Evolutionary conservation across 1,140 invertebrate species (phyloP).

Genomic region (Coptotermes formosanus): DNA sequence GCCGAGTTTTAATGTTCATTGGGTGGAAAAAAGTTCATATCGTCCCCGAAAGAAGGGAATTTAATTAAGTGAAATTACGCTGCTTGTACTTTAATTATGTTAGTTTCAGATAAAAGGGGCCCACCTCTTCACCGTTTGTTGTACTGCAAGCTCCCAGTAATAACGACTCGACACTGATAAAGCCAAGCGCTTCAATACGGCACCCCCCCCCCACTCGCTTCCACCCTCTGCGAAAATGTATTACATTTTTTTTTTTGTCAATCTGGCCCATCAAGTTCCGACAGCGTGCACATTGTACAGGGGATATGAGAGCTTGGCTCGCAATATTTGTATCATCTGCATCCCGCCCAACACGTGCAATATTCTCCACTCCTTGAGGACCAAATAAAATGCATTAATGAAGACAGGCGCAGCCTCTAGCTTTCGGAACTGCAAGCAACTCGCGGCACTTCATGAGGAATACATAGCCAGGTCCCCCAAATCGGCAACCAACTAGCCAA

Average conservation of each 20-base stretch:
- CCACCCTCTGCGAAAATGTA: constrained; percentile 31
- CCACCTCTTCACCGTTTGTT: constrained; percentile 35
- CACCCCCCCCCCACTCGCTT: constrained; percentile 8
- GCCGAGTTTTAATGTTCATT: constrained; percentile 52
- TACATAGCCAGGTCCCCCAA: too few species aligned
- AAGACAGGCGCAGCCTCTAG: background rate
- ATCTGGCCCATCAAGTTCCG: constrained; percentile 12
- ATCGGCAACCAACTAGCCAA: too few species aligned
- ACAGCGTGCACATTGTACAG: background rate
- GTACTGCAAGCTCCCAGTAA: constrained; percentile 26
- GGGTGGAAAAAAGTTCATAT: constrained; percentile 51
- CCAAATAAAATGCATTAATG: background rate
- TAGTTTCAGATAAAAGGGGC: constrained; percentile 47
- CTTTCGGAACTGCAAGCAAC: too few species aligned
- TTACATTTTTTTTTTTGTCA: constrained; percentile 35
- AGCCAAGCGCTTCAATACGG: constrained; percentile 31
- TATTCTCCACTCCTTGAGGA: background rate
- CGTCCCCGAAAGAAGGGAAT: constrained; percentile 51
- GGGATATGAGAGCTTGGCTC: background rate
- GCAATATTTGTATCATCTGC: background rate
- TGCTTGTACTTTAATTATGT: constrained; percentile 57
- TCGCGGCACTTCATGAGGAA: too few species aligned
- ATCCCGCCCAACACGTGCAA: background rate
- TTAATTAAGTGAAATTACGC: constrained; percentile 57
- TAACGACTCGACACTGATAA: constrained; percentile 34